phyloP scores from a whole-genome alignment of 2,113 vertebrate genomes.

The Oncorhynchus tshawytscha region DNA sequence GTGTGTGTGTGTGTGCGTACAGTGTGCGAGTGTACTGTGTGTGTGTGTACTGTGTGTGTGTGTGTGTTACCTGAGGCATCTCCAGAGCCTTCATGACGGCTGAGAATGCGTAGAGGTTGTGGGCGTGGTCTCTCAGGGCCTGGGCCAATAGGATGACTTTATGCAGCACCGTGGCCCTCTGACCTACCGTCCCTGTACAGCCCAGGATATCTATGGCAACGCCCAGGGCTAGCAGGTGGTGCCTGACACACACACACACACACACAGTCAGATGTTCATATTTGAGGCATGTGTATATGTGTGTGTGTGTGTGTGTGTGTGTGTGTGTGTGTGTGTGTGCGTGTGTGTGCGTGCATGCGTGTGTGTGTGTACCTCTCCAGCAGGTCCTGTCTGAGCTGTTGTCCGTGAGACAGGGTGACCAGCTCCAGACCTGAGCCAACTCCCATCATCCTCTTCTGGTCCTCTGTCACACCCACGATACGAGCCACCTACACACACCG shows the following conservation, averaged over 20 bases:
- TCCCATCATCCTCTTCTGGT: constrained; percentile 79
- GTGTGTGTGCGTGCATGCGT: background rate
- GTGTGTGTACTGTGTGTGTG: too few species aligned
- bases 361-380: constrained; percentile 76
- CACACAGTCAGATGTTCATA: too few species aligned
- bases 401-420: constrained; percentile 82
- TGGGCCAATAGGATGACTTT: constrained; percentile 79
- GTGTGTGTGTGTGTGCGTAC: background rate
- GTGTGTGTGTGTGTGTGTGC: background rate
- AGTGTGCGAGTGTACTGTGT: background rate
- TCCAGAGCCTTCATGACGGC: constrained; percentile 86
- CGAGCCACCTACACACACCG: constrained; percentile 72
- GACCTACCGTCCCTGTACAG: constrained; percentile 78
- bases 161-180: constrained; percentile 75
- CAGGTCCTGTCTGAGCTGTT: constrained; percentile 80
- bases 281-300: background rate
- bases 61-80: constrained; percentile 78
- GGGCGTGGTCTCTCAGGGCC: constrained; percentile 71
- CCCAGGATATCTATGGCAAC: constrained; percentile 84
- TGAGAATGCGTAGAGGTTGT: constrained; percentile 82
- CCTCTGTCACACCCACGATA: constrained; percentile 74
- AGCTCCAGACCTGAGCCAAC: constrained; percentile 85
- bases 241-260: constrained; percentile 60
- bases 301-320: background rate
- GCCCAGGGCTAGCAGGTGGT: constrained; percentile 78